phyloP scores from a whole-genome alignment of 2,888 invertebrate genomes.

The Lomographa bimaculata region DNA sequence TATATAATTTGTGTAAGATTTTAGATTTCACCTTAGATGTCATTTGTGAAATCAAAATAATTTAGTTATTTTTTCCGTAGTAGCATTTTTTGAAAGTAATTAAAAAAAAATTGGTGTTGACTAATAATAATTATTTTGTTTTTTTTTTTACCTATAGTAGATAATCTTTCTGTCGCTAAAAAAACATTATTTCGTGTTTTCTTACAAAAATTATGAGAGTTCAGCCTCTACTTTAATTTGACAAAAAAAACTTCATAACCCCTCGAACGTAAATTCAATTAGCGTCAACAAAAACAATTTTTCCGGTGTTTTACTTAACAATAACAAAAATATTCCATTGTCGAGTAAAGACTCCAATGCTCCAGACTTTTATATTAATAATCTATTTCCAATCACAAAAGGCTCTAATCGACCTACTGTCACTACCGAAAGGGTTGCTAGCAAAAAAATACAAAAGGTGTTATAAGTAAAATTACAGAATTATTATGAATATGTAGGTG shows the following conservation, averaged over 20 bases:
- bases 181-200: no score
- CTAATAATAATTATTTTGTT: no score
- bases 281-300: constrained; percentile 12
- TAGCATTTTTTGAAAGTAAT: no score
- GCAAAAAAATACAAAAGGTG: constrained; percentile 64
- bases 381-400: constrained; percentile 52
- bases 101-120: no score
- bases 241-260: neutral
- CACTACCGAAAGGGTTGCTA: constrained; percentile 65
- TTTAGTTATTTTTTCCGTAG: no score
- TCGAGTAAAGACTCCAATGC: constrained; percentile 22
- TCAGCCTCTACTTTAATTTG: no score
- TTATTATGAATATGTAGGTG: constrained; percentile 55
- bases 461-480: constrained; percentile 62
- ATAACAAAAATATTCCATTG: constrained; percentile 20
- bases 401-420: constrained; percentile 59
- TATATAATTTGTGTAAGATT: no score
- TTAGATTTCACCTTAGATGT: no score
- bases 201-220: no score
- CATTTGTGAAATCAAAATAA: no score
- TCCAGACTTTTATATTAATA: constrained; percentile 27
- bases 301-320: constrained; percentile 3
- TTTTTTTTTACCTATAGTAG: no score
- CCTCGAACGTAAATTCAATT: constrained; percentile 8
- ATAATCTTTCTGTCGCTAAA: no score